Percentiles rank a stretch among this genome's conserved stretches.
phyloP scores from a whole-genome alignment of 2,113 vertebrate species.

The Gambusia affinis region DNA sequence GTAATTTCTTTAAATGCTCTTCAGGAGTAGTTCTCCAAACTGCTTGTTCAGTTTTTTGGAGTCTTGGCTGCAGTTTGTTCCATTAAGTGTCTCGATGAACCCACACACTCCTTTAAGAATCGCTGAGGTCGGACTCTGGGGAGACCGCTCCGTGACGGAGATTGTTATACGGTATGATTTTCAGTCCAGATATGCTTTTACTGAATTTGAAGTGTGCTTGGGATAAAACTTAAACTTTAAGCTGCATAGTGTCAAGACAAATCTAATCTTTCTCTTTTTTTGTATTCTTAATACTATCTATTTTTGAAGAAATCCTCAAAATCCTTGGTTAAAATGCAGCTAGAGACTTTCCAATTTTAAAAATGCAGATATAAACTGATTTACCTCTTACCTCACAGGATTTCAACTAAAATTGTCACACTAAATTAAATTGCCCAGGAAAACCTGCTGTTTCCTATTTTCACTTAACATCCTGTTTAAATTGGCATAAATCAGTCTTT shows the following conservation, averaged over 20 bases:
- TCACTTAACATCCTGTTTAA: conserved; percentile 2
- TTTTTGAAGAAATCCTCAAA: neutral
- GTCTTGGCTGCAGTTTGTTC: neutral
- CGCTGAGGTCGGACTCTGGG: neutral
- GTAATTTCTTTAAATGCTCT: neutral
- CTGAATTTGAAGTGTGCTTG: neutral
- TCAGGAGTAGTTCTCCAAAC: neutral
- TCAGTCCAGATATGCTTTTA: neutral
- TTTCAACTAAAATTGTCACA: neutral
- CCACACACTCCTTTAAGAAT: conserved; percentile 7
- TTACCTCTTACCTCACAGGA: neutral
- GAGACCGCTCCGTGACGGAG: conserved; percentile 1
- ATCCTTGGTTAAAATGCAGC: neutral
- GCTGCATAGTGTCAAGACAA: neutral
- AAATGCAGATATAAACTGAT: neutral
- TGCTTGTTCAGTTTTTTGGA: neutral
- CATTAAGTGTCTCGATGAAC: neutral
- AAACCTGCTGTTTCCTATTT: neutral
- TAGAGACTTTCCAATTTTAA: neutral
- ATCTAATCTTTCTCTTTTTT: neutral
- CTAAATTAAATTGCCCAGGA: neutral
- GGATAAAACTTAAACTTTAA: neutral
- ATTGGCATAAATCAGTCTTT: conserved; percentile 2
- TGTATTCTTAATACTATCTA: neutral
- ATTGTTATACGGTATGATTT: neutral